Evolutionary conservation across 2,888 invertebrate genomes (phyloP), one percentile per base, ranked within the genome.

Genomic region (Tyria jacobaeae): DNA sequence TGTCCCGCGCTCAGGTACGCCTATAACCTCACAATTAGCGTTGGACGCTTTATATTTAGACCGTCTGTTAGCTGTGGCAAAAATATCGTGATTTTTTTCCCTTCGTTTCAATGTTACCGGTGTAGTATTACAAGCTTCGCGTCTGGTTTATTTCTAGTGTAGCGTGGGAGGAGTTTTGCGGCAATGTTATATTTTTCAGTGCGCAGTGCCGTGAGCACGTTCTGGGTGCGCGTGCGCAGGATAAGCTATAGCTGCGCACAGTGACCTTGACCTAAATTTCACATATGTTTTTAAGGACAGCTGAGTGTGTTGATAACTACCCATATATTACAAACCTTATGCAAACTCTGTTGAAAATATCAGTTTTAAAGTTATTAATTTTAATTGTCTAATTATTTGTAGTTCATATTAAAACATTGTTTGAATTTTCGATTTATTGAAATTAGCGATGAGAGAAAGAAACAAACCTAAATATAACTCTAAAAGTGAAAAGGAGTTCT

Each of bases 191-290:
- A 82, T 83, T 84, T 79, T 84, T 80, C 80, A 75, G 77, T 73
- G 68, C 71, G 63, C 58, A 69, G 73, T 70, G 62, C 76, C 73
- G 76, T 63, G 68, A 76, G 78, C 77, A 69, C 71, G 70, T 73
- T 69, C 66, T 65, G 70, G 66, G 66, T 5, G 70, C 66, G 75
- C 70, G 72, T 67, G 67, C 67, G 66, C 68, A 64, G 71, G 63
- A 62, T 64, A 56, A 64, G 66, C 66, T 73, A 73, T 75, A 75
- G 68, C 76, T 67, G 69, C 77, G 71, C 53, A 24, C 60, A 83
- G 73, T 93, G 92, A 90, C 92, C 92, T 93, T 93, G 92, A 93
- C 92, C 92, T 76, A 88, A 70, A 82, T 87, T 73, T 65, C 62
- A 68, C 69, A 68, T 67, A 66, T 79, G 70, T 73, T 72, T 75